These are phyloP conservation scores for Ginglymostoma cirratum DNA, from an alignment of 2,113 vertebrate species.

Conservation along the genomic window DNA sequence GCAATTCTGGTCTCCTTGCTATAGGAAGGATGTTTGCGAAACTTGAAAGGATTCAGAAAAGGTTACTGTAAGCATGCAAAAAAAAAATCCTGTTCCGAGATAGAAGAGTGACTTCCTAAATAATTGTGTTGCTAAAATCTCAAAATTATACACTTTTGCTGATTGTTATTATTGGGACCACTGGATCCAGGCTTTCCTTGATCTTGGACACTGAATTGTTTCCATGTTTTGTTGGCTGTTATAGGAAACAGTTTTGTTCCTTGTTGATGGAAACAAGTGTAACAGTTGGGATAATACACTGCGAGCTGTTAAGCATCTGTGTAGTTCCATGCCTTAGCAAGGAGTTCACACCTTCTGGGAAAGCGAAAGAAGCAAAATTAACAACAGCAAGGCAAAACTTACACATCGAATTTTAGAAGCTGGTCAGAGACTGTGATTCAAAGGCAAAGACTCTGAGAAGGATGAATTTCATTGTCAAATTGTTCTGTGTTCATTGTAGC, in stretches of 20 bases:
- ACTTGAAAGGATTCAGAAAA: too few species aligned
- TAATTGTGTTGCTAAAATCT: not conserved
- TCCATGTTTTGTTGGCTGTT: not conserved
- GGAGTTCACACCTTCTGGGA: not conserved
- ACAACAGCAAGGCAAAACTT: not conserved
- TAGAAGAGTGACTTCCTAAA: not conserved
- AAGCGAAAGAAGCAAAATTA: not conserved
- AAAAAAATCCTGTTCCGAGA: not conserved
- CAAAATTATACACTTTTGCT: not conserved
- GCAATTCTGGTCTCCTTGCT: too few species aligned
- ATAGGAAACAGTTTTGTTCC: not conserved
- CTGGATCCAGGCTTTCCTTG: not conserved
- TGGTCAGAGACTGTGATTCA: not conserved
- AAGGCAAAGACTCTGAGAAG: not conserved
- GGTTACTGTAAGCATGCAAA: not conserved
- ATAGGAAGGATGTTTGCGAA: too few species aligned
- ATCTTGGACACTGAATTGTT: not conserved
- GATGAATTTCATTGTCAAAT: not conserved
- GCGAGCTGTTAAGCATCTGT: not conserved
- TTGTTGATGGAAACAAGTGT: not conserved
- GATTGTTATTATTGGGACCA: not conserved
- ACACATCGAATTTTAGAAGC: not conserved
- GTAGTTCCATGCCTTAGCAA: not conserved
- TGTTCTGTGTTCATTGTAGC: not conserved
- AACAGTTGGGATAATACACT: not conserved